Evolutionary conservation across 2,113 vertebrate genomes (phyloP).

Genomic region (Heliornis fulica): DNA sequence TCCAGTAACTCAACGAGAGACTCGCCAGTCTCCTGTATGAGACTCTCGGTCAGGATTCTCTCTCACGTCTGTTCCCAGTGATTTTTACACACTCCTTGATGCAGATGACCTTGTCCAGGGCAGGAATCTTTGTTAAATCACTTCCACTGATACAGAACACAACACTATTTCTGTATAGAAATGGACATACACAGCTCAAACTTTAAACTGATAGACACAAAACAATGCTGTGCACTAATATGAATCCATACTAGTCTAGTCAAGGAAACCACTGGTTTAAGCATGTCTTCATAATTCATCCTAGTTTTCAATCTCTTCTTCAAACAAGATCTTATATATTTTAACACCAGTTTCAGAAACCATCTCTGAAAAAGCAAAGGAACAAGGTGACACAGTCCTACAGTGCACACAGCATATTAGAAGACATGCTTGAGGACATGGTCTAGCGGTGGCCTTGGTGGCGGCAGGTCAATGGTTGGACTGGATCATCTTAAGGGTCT

Average conservation of each 20-base stretch:
- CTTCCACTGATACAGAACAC: background rate
- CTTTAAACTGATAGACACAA: background rate
- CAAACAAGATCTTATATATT: background rate
- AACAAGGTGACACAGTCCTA: background rate
- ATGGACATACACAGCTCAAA: background rate
- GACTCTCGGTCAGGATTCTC: background rate
- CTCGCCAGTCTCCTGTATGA: background rate
- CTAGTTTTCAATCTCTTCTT: background rate
- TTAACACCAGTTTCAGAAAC: background rate
- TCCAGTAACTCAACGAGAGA: too few species aligned
- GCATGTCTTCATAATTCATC: background rate
- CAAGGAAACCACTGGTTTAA: background rate
- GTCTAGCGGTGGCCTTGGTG: too few species aligned
- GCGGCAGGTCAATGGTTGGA: too few species aligned
- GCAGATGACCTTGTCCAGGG: background rate
- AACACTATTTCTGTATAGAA: background rate
- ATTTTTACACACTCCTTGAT: fast-evolving
- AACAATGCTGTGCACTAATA: background rate
- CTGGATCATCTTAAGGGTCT: too few species aligned
- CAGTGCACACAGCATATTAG: background rate
- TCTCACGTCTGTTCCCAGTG: background rate
- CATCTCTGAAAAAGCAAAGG: background rate
- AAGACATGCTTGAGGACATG: too few species aligned
- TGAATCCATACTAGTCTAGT: background rate
- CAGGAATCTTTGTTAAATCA: background rate